phyloP scores from a whole-genome alignment of 2,113 vertebrate genomes.

The Lepidothrix coronata region DNA sequence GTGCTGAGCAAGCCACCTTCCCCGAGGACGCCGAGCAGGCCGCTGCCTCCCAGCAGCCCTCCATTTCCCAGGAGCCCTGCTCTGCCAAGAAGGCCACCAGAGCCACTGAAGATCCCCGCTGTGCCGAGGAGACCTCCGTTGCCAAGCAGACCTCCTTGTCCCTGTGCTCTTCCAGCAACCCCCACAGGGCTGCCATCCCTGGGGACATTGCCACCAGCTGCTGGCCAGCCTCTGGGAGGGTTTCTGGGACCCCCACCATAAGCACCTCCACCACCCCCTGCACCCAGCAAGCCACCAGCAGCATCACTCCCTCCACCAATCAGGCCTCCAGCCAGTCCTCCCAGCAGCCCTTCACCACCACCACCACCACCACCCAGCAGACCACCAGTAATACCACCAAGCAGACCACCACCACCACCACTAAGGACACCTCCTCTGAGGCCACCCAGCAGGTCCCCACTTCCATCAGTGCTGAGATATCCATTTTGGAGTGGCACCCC shows the following conservation, averaged over 20 bases:
- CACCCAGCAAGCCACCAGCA: not conserved
- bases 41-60: conserved; percentile 62
- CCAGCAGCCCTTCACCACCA: not conserved
- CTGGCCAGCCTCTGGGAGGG: not conserved
- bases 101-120: conserved; percentile 24
- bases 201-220: not conserved
- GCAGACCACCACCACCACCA: conserved; percentile 28
- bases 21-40: conserved; percentile 60
- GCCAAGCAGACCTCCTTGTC: conserved; percentile 39
- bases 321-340: not conserved
- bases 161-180: conserved; percentile 4
- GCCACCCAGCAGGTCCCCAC: not conserved
- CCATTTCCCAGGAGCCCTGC: conserved; percentile 56
- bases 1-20: conserved; percentile 71
- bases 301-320: not conserved
- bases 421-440: not conserved
- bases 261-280: not conserved
- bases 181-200: not conserved
- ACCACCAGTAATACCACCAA: conserved; percentile 44
- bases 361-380: conserved; percentile 22
- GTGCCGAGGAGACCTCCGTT: conserved; percentile 8
- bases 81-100: conserved; percentile 49
- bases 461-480: not conserved
- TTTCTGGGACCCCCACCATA: accelerated
- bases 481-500: conserved; percentile 25